Evolutionary conservation across 2,888 invertebrate genomes (phyloP).

Genomic region (Strigamia maritima): DNA sequence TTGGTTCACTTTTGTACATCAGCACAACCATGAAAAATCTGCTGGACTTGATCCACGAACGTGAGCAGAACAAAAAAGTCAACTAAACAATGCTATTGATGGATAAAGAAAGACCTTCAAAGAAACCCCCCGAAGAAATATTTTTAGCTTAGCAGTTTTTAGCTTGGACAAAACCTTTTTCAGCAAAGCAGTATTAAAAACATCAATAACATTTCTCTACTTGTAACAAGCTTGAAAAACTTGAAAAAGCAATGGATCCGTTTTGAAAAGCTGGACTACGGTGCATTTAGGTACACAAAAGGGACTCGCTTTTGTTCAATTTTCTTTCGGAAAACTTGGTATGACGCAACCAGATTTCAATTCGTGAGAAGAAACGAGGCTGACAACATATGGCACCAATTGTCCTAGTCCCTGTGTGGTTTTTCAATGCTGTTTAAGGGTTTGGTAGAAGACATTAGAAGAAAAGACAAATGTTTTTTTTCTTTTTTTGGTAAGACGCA

Average conservation of each 20-base stretch:
- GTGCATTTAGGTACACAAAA: not conserved
- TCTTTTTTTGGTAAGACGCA: not conserved
- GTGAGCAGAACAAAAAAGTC: not conserved
- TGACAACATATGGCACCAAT: slow-evolving; percentile 19
- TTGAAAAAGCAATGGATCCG: not conserved
- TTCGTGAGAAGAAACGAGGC: slow-evolving; percentile 9
- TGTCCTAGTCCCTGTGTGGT: slow-evolving; percentile 19
- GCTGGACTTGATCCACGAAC: not conserved
- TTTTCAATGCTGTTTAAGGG: slow-evolving; percentile 20
- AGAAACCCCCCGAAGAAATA: not conserved
- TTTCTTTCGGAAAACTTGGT: not conserved
- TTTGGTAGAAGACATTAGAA: slow-evolving; percentile 23
- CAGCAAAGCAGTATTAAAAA: not conserved
- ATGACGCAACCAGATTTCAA: slow-evolving; percentile 16
- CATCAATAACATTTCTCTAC: not conserved
- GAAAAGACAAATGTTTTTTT: slow-evolving; percentile 1
- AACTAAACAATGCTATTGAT: slow-evolving; percentile 5
- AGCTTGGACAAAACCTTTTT: not conserved
- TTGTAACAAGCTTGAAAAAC: not conserved
- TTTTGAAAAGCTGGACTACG: slow-evolving; percentile 3
- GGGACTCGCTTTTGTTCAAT: not conserved
- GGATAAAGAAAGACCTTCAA: not conserved
- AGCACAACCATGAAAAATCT: slow-evolving; percentile 1
- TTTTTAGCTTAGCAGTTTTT: not conserved
- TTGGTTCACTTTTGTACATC: not conserved